Conservation (phyloP, 2,888 invertebrate genomes). For the Harpagoxenus sublaevis region DNA sequence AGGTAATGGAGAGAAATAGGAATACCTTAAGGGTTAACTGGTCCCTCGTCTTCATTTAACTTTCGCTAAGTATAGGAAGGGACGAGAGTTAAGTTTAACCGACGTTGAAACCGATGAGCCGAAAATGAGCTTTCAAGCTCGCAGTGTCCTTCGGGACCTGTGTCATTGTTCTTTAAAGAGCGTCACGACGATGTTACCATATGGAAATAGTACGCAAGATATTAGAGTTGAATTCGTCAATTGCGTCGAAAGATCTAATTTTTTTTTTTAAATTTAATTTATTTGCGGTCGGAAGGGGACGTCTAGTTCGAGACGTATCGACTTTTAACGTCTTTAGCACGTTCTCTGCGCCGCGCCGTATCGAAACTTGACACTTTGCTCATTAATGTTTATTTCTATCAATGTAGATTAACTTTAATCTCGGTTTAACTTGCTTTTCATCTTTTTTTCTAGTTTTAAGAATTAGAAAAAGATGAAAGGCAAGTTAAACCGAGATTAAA, state of each 20-base stretch:
- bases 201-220: background rate
- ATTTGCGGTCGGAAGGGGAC: background rate
- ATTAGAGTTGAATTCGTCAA: background rate
- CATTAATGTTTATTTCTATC: background rate
- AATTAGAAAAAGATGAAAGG: too few relatives aligned
- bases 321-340: background rate
- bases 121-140: slow-evolving; percentile 15
- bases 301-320: background rate
- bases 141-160: background rate
- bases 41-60: background rate
- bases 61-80: background rate
- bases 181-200: background rate
- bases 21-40: background rate
- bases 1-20: background rate
- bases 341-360: too few relatives aligned
- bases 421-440: too few relatives aligned
- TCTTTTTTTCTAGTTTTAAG: too few relatives aligned
- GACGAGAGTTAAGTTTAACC: background rate
- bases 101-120: slow-evolving; percentile 11
- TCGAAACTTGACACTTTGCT: slow-evolving; percentile 13
- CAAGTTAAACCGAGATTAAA: too few relatives aligned
- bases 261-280: background rate
- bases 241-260: background rate
- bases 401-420: too few relatives aligned
- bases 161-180: slow-evolving; percentile 6